Evolutionary conservation across 2,113 vertebrate genomes (phyloP).

Genomic region (Neomonachus schauinslandi): DNA sequence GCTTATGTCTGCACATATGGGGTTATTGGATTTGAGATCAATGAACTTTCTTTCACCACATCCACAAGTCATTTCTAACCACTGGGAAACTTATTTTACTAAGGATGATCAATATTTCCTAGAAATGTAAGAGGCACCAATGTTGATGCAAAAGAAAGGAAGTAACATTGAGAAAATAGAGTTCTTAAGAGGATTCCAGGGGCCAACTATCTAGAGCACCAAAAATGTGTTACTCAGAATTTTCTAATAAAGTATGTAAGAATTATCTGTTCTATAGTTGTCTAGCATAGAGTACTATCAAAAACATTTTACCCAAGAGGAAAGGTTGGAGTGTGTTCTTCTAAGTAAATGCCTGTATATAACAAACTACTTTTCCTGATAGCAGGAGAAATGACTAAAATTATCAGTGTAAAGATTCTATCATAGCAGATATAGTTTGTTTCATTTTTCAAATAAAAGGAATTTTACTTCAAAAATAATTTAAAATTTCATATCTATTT

Average conservation of each 20-base stretch:
- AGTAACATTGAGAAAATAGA: background rate
- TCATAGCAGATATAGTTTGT: background rate
- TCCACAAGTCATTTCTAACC: conserved; percentile 71
- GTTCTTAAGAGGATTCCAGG: background rate
- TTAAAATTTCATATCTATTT: background rate
- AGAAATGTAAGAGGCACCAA: conserved; percentile 13
- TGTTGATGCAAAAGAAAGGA: background rate
- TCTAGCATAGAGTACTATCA: background rate
- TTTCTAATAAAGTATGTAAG: background rate
- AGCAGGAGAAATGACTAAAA: background rate
- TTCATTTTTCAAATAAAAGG: background rate
- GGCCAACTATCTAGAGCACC: background rate
- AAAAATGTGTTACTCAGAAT: background rate
- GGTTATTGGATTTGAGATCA: conserved; percentile 67
- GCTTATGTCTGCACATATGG: conserved; percentile 50
- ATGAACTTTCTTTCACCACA: conserved; percentile 63
- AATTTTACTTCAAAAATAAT: background rate
- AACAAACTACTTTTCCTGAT: background rate
- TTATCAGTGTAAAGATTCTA: background rate
- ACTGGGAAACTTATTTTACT: conserved; percentile 75
- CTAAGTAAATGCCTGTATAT: background rate
- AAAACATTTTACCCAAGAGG: background rate
- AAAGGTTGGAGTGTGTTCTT: background rate
- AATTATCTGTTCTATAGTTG: conserved; percentile 6
- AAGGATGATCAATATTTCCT: conserved; percentile 61